Base-by-base conservation (phyloP, 2,888 invertebrate genomes). In the Cordilura impudica region DNA sequence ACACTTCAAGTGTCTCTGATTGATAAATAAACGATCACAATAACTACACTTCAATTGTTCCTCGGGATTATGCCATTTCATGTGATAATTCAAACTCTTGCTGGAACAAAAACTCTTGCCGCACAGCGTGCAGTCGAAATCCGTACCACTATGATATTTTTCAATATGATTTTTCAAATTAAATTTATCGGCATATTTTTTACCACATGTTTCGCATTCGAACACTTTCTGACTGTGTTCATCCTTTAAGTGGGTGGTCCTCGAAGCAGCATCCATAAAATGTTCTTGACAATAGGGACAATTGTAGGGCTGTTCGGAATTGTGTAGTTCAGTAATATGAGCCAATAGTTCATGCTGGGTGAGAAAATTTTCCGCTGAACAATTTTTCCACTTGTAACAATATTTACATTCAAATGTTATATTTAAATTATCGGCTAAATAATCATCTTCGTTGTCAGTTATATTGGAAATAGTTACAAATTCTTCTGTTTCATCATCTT, bases 71-170 rank as follows among this genome's bases (percentile, higher is more conserved):
- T 87, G 87, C 87, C 87, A 87, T 60, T 86, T 87, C 84, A 85
- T 87, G 70, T 87, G 87, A 60, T 87, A 87, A 43, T 85, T 87
- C 2, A 88, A 81, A 47, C 88, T 88, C 67, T 88, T 87, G 6
- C 86, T 84, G 3, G 88, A 86, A 29, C 86, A 85, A 75, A 87
- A 87, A n/a, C 86, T 87, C 51, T 88, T 88, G 18, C 84, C 88
- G 26, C 87, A 87, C 49, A 84, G 67, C 0, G 70, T 81, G 74
- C 87, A 87, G 71, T 87, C 88, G 21, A 86, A 87, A 77, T 87
- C 87, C 19, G 84, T 85, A 12, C 87, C 88, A 51, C 87, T 85
- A 67, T 87, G 87, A 78, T 86, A 87, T 70, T 87, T 87, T 76
- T 87, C 88, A 1, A 85, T 54, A 47, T 87, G 87, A 82, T 87